These are phyloP conservation scores for Syncerus caffer DNA, from an alignment of 2,797 vertebrate genomes.

Conservation along the genomic window DNA sequence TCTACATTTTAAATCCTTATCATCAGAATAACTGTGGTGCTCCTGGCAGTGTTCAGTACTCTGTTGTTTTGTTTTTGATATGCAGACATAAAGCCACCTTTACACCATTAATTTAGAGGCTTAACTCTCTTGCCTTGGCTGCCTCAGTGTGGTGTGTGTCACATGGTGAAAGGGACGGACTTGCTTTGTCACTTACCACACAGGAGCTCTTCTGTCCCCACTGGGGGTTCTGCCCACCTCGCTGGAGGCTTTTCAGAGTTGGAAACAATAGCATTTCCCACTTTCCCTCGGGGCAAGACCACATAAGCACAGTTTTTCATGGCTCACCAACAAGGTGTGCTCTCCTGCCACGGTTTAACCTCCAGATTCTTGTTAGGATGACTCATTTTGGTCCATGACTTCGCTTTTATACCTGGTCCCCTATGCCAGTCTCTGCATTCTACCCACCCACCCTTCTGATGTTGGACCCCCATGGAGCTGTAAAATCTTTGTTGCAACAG, in stretches of 20 bases:
- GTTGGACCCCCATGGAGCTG: not conserved
- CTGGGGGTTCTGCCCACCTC: not conserved
- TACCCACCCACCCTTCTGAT: not conserved
- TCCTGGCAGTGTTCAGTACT: not conserved
- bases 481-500: constrained; percentile 1
- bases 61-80: not conserved
- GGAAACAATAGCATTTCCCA: not conserved
- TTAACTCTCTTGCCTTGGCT: not conserved
- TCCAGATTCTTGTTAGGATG: not conserved
- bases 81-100: not conserved
- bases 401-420: not conserved
- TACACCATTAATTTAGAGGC: not conserved
- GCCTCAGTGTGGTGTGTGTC: rapidly evolving
- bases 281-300: not conserved
- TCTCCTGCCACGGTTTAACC: not conserved
- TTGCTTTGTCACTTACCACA: not conserved
- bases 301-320: not conserved
- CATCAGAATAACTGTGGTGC: not conserved
- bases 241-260: not conserved
- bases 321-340: not conserved
- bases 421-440: not conserved
- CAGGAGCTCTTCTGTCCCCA: not conserved
- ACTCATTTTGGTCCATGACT: not conserved
- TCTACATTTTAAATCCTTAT: not conserved
- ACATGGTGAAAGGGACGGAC: not conserved